A percentile compares a stretch with the other conserved stretches of the same genome.
Evolutionary conservation across 2,888 invertebrate genomes (phyloP).

Genomic region (Cartodere bifasciata): DNA sequence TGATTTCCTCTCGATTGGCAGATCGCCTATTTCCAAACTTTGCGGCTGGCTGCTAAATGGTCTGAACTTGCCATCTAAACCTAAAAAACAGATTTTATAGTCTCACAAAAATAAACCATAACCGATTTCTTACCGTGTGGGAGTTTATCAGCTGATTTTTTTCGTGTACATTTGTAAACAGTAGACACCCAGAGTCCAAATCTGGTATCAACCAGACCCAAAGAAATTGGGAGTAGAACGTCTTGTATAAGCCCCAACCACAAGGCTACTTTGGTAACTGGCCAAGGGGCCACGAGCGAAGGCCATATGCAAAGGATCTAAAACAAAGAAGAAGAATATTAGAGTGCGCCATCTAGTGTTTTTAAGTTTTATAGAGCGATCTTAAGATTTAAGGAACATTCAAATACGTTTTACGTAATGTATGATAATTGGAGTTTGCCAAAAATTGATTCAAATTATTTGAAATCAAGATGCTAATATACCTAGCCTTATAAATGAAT

Average conservation of each 20-base stretch:
- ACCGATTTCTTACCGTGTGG: slow-evolving; percentile 31
- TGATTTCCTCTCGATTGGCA: slow-evolving; percentile 26
- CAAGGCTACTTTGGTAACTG: slow-evolving; percentile 40
- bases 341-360: too few relatives aligned
- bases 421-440: too few relatives aligned
- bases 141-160: slow-evolving; percentile 31
- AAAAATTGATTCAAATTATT: too few relatives aligned
- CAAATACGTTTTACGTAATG: too few relatives aligned
- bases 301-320: slow-evolving; percentile 42
- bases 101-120: too few relatives aligned
- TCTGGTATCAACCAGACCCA: slow-evolving; percentile 44
- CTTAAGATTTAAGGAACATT: too few relatives aligned
- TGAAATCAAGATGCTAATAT: too few relatives aligned
- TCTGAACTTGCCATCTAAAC: slow-evolving; percentile 47
- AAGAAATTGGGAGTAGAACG: slow-evolving; percentile 41
- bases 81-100: slow-evolving; percentile 21
- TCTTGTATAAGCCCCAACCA: slow-evolving; percentile 46
- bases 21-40: slow-evolving; percentile 27
- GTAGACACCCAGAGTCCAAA: slow-evolving; percentile 43
- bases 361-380: too few relatives aligned
- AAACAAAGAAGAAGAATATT: too few relatives aligned
- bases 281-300: slow-evolving; percentile 37
- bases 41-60: slow-evolving; percentile 38
- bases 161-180: slow-evolving; percentile 35
- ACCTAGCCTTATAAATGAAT: too few relatives aligned